Conservation (phyloP, 2,888 invertebrate genomes). For the Agrotis ipsilon region DNA sequence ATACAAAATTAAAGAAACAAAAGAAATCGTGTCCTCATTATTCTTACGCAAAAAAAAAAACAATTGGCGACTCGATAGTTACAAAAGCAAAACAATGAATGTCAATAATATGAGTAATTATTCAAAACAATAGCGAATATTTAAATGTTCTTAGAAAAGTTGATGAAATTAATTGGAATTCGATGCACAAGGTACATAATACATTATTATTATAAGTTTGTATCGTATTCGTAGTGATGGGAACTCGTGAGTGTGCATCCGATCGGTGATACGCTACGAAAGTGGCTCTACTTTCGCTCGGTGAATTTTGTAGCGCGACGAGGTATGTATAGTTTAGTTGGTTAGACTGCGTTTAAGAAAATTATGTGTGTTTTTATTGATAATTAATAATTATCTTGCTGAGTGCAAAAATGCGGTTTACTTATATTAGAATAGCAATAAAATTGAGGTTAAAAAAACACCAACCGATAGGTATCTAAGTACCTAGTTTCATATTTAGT, state of each 20-base stretch:
- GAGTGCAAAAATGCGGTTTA: too few relatives aligned
- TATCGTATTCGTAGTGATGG: slow-evolving; percentile 53
- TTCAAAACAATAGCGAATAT: slow-evolving; percentile 56
- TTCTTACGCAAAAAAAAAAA: slow-evolving; percentile 21
- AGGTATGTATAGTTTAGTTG: neutral
- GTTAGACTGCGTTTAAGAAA: neutral
- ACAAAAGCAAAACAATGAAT: slow-evolving; percentile 53
- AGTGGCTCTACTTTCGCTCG: slow-evolving; percentile 78
- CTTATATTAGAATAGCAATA: too few relatives aligned
- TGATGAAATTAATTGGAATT: slow-evolving; percentile 58
- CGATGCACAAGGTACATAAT: slow-evolving; percentile 58
- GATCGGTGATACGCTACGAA: slow-evolving; percentile 69
- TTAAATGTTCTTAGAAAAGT: slow-evolving; percentile 49
- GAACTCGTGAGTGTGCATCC: slow-evolving; percentile 71
- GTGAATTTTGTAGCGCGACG: neutral
- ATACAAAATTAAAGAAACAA: neutral
- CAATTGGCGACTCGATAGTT: slow-evolving; percentile 28
- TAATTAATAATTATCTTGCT: too few relatives aligned
- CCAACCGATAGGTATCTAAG: neutral
- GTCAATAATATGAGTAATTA: slow-evolving; percentile 59
- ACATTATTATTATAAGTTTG: slow-evolving; percentile 45
- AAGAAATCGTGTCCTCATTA: slow-evolving; percentile 27
- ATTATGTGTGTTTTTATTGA: too few relatives aligned
- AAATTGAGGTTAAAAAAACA: neutral
- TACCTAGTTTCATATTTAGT: neutral